Base-by-base conservation (phyloP, 2,888 invertebrate species). In the Alsophila aescularia region DNA sequence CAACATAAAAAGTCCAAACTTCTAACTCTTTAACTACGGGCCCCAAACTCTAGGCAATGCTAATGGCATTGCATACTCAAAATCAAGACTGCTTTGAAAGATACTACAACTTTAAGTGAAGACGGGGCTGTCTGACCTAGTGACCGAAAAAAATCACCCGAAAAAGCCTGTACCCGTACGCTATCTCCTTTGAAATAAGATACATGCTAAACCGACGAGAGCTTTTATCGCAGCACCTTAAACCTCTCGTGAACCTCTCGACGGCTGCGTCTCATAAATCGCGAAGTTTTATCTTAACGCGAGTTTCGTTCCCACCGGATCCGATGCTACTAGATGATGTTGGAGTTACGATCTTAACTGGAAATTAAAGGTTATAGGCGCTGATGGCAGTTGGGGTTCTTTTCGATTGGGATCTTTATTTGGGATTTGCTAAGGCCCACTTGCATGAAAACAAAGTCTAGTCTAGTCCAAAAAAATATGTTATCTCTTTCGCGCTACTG, bases 271-370 rank as follows among this genome's bases (percentile, higher is more conserved):
- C 61, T 62, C 65, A 60, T 65, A 67, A 67, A 63, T 65, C 57
- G 58, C 24, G 36, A 62, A 59, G 58, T 62, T 61, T 67, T 67
- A 63, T 65, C 63, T 63, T 57, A 58, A 58, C 50, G 58, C 42
- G 44, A 49, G 37, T 48, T 37, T 50, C 52, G 51, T 40, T 43
- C 43, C 43, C 43, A 42, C 35, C 18, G 37, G 49, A 41, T 49
- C 44, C 36, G 48, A 52, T 34, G 29, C 44, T 45, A 14, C 29
- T 41, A 41, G 29, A 32, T 48, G 37, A 37, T 48, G 43, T 18
- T 35, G 27, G 40, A 18, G 18, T 37, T 21, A 4, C 29, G 24
- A 40, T 29, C 32, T 44, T 29, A 31, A 36, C 18, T 40, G 24
- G 27, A 36, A 36, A 36, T 45, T n/a, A 21, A 42, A 18, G 43